These are phyloP conservation scores for Laticauda laticaudata DNA, from an alignment of 2,113 vertebrate genomes.

Conservation along the genomic window DNA sequence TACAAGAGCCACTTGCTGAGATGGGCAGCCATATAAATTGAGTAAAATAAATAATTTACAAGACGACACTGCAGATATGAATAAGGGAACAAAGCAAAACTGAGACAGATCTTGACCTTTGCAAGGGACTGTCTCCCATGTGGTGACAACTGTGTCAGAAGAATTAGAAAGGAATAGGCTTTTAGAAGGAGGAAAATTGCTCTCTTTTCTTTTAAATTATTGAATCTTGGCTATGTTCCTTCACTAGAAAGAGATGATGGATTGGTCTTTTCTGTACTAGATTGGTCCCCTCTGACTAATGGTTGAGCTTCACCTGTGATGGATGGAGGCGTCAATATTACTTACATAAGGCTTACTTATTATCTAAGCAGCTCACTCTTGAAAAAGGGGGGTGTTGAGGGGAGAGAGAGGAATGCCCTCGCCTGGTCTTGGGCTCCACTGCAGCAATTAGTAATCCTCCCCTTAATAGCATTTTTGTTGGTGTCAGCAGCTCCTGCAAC, in stretches of 20 bases:
- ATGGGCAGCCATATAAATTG: background rate
- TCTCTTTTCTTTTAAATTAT: background rate
- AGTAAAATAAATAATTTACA: background rate
- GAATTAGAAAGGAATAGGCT: background rate
- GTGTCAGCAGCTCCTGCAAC: background rate
- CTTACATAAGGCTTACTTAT: background rate
- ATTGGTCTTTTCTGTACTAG: constrained; percentile 2
- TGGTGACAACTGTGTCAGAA: background rate
- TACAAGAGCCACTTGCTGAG: background rate
- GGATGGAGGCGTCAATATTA: background rate
- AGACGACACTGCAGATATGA: background rate
- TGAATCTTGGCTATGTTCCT: background rate
- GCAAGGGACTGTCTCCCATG: background rate
- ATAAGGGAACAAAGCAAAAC: background rate
- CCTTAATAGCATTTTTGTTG: background rate
- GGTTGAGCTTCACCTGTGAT: constrained; percentile 10
- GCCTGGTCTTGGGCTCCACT: background rate
- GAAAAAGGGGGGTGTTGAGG: background rate
- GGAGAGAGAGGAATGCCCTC: background rate
- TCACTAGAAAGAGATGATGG: constrained; percentile 6
- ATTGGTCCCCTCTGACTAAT: background rate
- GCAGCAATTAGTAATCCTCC: background rate
- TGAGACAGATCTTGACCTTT: background rate
- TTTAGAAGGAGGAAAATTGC: background rate
- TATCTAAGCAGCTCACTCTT: background rate